Base-by-base conservation (phyloP, 2,113 vertebrate genomes). In the Heterocephalus glaber region DNA sequence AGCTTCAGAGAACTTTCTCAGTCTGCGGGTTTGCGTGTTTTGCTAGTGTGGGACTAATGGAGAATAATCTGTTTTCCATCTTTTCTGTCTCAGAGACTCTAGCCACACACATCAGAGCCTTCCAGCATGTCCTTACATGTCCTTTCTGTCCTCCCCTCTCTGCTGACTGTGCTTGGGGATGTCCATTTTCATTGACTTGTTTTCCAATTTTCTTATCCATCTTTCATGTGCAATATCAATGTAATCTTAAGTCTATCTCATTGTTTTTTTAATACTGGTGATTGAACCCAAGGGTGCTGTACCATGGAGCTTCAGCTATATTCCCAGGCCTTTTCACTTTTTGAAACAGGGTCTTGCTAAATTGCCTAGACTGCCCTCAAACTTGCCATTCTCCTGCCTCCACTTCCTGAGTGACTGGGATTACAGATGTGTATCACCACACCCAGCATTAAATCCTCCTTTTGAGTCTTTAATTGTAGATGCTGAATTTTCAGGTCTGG, bases 61-160 rank as follows among this genome's bases (percentile, higher is more conserved):
- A 1, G 2, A 20, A 10, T 28, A 1, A 20, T 16, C 56, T 20
- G 4, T 28, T 28, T 14, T 35, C 26, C n/a, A 1, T 52, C 60
- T 20, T 30, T n/a, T 44, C 41, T 4, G 5, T 38, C 30, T 33
- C 3, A 26, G 0, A 9, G 35, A 17, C 28, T n/a, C 44, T 1
- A 3, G 4, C 54, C 41, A 33, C 68, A 12, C 33, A 2, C 3
- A 24, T 5, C 66, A 5, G 19, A 22, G 49, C 33, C n/a, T 52
- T 56, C 1, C 22, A 6, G 0, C 1, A 5, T 26, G 30, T 77
- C n/a, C 52, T 28, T 33, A 52, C 33, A 8, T 10, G 0, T 8
- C 47, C 10, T 0, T 38, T 24, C 38, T 12, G 16, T 54, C 56
- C 41, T 26, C n/a, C 7, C 54, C 4, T 82, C 56, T 30, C 47